phyloP scores from a whole-genome alignment of 2,113 vertebrate genomes.

The Formicarius rufipectus region DNA sequence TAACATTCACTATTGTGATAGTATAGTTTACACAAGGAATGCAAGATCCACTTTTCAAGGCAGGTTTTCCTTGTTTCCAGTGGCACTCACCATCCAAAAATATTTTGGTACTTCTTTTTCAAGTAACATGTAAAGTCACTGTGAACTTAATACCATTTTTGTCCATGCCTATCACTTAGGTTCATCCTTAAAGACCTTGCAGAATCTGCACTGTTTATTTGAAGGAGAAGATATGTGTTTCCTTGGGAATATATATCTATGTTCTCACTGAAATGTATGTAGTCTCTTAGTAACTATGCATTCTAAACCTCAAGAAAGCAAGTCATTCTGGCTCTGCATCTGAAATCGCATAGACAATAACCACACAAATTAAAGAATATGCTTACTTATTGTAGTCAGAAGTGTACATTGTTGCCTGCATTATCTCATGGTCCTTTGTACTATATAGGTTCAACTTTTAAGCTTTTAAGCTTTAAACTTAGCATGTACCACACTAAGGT shows the following conservation, averaged over 20 bases:
- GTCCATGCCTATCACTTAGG: background rate
- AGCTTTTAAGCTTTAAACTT: background rate
- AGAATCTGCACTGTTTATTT: background rate
- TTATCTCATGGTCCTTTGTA: background rate
- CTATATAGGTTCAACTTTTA: background rate
- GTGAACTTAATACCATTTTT: background rate
- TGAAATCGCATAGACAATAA: background rate
- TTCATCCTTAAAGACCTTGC: background rate
- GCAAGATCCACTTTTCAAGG: background rate
- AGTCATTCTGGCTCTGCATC: background rate
- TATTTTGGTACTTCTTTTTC: background rate
- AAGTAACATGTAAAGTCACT: background rate
- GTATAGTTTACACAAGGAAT: background rate
- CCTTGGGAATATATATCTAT: background rate
- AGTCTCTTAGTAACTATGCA: background rate
- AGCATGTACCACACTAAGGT: background rate
- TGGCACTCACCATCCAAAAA: background rate
- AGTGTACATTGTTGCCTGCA: background rate
- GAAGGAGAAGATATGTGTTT: background rate
- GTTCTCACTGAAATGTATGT: background rate
- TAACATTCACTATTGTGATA: background rate
- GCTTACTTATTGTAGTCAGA: background rate
- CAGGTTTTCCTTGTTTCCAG: background rate
- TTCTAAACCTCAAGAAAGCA: background rate
- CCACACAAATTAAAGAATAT: background rate